A percentile compares a stretch with the other conserved stretches of the same genome.
Conservation (phyloP, 2,888 invertebrate species). For the Linnaemya vulpina region DNA sequence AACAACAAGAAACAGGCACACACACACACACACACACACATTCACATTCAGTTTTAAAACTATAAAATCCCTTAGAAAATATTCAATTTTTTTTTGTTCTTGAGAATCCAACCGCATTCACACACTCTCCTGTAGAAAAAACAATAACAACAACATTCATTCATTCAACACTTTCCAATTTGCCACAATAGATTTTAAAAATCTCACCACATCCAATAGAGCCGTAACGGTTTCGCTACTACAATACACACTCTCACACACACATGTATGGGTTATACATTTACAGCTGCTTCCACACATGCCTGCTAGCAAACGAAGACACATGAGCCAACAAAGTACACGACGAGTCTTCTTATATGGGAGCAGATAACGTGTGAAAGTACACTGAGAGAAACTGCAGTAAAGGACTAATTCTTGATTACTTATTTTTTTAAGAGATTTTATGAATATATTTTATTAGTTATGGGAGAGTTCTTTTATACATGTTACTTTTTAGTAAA, state of each 20-base stretch:
- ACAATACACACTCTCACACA: not conserved
- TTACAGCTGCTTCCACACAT: not conserved
- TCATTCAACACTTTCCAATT: conserved; percentile 64
- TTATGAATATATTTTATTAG: too few relatives aligned
- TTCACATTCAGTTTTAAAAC: not conserved
- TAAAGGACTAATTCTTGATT: not conserved
- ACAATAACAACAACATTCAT: conserved; percentile 6
- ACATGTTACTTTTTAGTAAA: not conserved
- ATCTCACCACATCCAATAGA: conserved; percentile 58
- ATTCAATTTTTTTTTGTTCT: not conserved
- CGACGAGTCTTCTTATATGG: conserved; percentile 12
- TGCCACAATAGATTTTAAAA: conserved; percentile 56
- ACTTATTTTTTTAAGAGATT: not conserved
- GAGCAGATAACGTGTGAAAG: conserved; percentile 1
- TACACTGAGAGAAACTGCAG: conserved; percentile 33
- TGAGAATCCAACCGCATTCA: not conserved
- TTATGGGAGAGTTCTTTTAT: not conserved
- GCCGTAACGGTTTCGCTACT: conserved; percentile 61
- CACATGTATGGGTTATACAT: not conserved
- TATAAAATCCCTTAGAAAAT: conserved; percentile 11
- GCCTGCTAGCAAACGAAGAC: not conserved
- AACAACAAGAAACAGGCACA: not conserved
- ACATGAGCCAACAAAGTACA: conserved; percentile 14
- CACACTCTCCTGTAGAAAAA: conserved; percentile 5
- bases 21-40: not conserved